A percentile compares a stretch with the other conserved stretches of the same genome.
Evolutionary conservation across 2,113 vertebrate species (phyloP).

Genomic region (Pteropus alecto): DNA sequence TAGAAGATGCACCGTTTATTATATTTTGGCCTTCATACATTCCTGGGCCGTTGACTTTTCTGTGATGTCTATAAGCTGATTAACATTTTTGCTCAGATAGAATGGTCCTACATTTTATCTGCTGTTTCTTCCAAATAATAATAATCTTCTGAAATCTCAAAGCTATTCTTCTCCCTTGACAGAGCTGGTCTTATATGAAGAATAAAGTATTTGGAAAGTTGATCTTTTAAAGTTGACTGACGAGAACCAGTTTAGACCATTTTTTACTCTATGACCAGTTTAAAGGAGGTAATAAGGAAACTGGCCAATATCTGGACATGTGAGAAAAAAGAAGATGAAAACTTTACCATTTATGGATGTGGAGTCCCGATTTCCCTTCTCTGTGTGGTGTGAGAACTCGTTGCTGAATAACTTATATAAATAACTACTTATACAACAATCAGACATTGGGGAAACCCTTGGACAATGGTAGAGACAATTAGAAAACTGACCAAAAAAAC

Average conservation of each 20-base stretch:
- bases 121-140: not conserved
- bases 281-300: not conserved
- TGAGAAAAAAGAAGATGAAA: not conserved
- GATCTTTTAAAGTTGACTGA: not conserved
- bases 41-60: not conserved
- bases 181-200: not conserved
- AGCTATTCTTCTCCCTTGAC: not conserved
- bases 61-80: not conserved
- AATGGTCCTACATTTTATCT: not conserved
- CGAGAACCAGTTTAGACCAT: not conserved
- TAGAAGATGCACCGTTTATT: not conserved
- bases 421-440: not conserved
- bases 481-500: not conserved
- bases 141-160: constrained; percentile 18
- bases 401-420: not conserved
- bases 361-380: not conserved
- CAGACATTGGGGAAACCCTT: not conserved
- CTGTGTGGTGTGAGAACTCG: not conserved
- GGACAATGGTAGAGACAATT: not conserved
- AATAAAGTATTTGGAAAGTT: not conserved
- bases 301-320: not conserved
- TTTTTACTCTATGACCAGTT: not conserved
- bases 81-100: constrained; percentile 1
- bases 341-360: not conserved
- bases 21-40: not conserved